phyloP scores from a whole-genome alignment of 2,113 vertebrate species.

The Psephotus haematonotus region DNA sequence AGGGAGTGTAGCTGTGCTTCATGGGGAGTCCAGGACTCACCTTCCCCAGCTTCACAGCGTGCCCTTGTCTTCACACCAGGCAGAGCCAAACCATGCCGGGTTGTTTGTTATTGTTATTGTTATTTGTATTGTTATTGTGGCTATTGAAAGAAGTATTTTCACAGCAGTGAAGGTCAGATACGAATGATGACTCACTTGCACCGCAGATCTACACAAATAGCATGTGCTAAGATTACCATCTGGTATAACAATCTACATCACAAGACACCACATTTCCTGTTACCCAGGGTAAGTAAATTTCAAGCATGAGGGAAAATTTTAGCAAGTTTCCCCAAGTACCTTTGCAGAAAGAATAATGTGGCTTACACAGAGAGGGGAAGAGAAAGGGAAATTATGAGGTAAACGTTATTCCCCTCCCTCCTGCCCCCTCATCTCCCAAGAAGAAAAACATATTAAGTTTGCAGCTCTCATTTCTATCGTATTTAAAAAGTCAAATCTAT shows the following conservation, averaged over 20 bases:
- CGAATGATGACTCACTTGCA: constrained; percentile 76
- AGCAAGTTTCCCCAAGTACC: constrained; percentile 84
- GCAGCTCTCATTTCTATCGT: constrained; percentile 42
- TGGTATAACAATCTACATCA: constrained; percentile 87
- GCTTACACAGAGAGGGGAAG: constrained; percentile 65
- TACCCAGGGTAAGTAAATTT: constrained; percentile 83
- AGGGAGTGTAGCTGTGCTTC: background rate
- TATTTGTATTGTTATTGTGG: constrained; percentile 55
- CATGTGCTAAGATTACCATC: constrained; percentile 83
- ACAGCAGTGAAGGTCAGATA: constrained; percentile 73
- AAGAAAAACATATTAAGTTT: constrained; percentile 63
- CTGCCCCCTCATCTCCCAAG: constrained; percentile 38
- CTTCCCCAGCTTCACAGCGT: background rate
- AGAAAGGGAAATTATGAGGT: constrained; percentile 75
- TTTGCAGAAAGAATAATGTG: constrained; percentile 78
- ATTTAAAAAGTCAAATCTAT: constrained; percentile 55
- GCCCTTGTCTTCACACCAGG: background rate
- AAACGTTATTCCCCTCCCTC: constrained; percentile 60
- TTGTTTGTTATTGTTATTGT: constrained; percentile 62
- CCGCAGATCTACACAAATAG: constrained; percentile 78
- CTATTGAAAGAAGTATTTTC: constrained; percentile 62
- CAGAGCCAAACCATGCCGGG: background rate
- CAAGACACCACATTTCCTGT: constrained; percentile 86
- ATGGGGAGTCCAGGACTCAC: background rate
- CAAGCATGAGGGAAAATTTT: constrained; percentile 85